A percentile compares a stretch with the other conserved stretches of the same genome.
Evolutionary conservation across 2,888 invertebrate genomes (phyloP).

Genomic region (Rotaria macrura): DNA sequence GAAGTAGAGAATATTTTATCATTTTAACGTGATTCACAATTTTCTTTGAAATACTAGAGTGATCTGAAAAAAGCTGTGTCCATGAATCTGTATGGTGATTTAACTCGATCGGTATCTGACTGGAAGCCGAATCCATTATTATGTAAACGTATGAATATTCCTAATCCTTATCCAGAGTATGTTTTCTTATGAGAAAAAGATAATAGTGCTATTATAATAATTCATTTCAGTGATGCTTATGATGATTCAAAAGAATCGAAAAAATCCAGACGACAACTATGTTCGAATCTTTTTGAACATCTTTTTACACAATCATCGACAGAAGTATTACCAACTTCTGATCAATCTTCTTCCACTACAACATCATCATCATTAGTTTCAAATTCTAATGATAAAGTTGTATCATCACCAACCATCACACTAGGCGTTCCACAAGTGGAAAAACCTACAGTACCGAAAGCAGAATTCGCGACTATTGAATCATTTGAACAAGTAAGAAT

Average conservation of each 20-base stretch:
- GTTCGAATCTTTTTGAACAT: slow-evolving; percentile 17
- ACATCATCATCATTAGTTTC: not conserved
- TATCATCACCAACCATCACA: not conserved
- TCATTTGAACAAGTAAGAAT: not conserved
- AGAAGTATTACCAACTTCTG: not conserved
- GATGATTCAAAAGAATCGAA: slow-evolving; percentile 11
- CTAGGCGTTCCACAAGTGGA: not conserved
- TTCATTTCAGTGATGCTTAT: not conserved
- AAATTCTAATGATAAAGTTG: not conserved
- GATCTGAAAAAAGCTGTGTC: not conserved
- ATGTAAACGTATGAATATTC: slow-evolving; percentile 83
- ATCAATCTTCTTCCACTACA: not conserved
- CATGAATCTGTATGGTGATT: slow-evolving; percentile 22
- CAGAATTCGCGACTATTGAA: not conserved
- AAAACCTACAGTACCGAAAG: not conserved
- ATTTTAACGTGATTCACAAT: too few species aligned
- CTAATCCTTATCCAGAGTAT: slow-evolving; percentile 66
- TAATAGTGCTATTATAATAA: not conserved
- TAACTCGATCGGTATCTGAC: slow-evolving; percentile 41
- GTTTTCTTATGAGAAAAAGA: slow-evolving; percentile 34
- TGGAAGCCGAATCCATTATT: slow-evolving; percentile 77
- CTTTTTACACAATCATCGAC: not conserved
- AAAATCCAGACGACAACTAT: not conserved
- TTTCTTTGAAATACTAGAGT: too few species aligned
- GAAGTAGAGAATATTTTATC: not conserved